phyloP scores from a whole-genome alignment of 2,113 vertebrate genomes.

The Calidris pygmaea region DNA sequence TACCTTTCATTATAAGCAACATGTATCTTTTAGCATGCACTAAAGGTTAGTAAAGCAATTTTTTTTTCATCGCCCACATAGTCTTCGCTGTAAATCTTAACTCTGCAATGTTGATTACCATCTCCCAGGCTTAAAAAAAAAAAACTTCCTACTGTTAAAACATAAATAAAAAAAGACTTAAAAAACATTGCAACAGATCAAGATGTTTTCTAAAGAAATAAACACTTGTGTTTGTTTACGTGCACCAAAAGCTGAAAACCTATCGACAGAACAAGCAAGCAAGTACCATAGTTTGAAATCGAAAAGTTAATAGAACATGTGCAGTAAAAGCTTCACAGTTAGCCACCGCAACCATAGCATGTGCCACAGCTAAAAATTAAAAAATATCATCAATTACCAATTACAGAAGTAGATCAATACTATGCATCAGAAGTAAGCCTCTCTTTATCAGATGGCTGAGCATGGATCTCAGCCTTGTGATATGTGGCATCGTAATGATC shows the following conservation, averaged over 20 bases:
- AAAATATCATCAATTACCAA: conserved; percentile 87
- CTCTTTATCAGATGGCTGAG: conserved; percentile 99
- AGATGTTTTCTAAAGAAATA: neutral
- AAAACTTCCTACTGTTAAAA: neutral
- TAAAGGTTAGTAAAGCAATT: conserved; percentile 67
- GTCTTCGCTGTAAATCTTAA: conserved; percentile 47
- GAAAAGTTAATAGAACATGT: conserved; percentile 74
- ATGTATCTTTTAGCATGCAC: conserved; percentile 66
- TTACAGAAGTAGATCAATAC: conserved; percentile 85
- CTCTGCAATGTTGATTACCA: neutral
- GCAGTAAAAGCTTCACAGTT: conserved; percentile 78
- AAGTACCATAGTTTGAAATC: conserved; percentile 66
- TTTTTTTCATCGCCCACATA: neutral
- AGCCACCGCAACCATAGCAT: conserved; percentile 83
- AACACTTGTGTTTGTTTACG: conserved; percentile 1
- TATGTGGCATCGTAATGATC: conserved; percentile 93
- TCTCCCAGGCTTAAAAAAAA: neutral
- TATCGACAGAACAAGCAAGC: conserved; percentile 70
- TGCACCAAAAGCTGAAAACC: conserved; percentile 54
- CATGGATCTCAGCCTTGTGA: conserved; percentile 99
- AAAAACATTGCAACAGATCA: neutral
- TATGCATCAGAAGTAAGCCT: conserved; percentile 97
- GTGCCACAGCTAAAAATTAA: conserved; percentile 76
- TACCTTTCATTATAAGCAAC: neutral
- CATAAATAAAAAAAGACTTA: neutral